phyloP scores from a whole-genome alignment of 2,113 vertebrate species.

The Crotophaga sulcirostris region DNA sequence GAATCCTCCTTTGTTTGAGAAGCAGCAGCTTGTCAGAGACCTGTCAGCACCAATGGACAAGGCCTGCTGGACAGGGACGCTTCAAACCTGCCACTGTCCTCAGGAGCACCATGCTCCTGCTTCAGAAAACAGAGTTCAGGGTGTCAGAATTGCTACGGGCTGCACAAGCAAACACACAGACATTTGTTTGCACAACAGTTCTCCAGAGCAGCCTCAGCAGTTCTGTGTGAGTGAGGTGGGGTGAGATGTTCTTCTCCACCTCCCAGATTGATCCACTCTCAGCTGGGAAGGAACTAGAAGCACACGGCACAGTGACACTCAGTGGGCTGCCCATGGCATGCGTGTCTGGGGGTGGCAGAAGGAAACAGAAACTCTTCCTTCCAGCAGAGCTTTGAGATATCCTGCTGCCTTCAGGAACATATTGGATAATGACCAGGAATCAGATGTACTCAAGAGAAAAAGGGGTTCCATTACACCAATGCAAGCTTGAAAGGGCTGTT shows the following conservation, averaged over 20 bases:
- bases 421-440: background rate
- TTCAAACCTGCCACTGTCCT: background rate
- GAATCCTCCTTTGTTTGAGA: background rate
- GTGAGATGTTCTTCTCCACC: background rate
- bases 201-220: background rate
- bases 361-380: background rate
- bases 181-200: background rate
- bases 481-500: background rate
- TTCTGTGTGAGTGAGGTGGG: background rate
- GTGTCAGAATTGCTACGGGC: background rate
- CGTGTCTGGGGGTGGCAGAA: background rate
- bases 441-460: background rate
- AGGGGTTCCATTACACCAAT: background rate
- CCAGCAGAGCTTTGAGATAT: background rate
- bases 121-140: background rate
- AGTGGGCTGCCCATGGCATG: background rate
- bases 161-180: conserved; percentile 1
- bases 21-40: background rate
- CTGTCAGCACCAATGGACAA: background rate
- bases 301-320: fast-evolving
- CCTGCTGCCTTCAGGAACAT: background rate
- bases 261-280: background rate
- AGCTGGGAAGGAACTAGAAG: background rate
- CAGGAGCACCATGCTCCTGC: background rate
- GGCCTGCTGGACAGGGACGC: background rate